Evolutionary conservation across 2,797 vertebrate species (phyloP).

Genomic region (Balearica regulorum): DNA sequence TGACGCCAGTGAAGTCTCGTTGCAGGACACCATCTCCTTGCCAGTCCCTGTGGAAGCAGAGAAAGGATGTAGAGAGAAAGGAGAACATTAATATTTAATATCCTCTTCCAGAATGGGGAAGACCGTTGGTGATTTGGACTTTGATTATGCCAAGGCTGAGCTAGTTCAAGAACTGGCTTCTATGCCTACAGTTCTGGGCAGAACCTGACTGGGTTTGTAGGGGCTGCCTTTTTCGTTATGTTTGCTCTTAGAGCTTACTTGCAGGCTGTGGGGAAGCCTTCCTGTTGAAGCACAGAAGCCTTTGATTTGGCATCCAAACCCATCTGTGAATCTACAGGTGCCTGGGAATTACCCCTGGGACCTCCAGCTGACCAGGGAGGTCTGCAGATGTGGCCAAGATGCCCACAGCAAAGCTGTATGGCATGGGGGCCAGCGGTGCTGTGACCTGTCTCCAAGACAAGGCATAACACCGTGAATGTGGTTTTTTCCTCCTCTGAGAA

Average conservation of each 20-base stretch:
- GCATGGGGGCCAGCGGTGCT: background rate
- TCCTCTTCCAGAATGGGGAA: background rate
- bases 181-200: background rate
- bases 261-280: background rate
- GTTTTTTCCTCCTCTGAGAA: background rate
- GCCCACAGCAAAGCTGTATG: background rate
- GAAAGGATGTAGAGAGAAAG: background rate
- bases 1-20: background rate
- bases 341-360: background rate
- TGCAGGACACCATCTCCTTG: background rate
- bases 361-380: background rate
- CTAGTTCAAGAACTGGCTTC: background rate
- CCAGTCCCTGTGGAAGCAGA: background rate
- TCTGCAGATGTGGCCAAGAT: background rate
- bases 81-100: background rate
- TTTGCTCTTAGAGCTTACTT: background rate
- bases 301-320: accelerated
- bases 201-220: background rate
- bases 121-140: background rate
- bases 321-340: background rate
- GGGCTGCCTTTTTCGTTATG: background rate
- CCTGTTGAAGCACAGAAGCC: background rate
- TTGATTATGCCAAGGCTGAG: background rate
- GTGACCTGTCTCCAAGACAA: background rate
- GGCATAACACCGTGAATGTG: background rate